Evolutionary conservation across 2,888 invertebrate species (phyloP).

Genomic region (Periphyllus acericola): DNA sequence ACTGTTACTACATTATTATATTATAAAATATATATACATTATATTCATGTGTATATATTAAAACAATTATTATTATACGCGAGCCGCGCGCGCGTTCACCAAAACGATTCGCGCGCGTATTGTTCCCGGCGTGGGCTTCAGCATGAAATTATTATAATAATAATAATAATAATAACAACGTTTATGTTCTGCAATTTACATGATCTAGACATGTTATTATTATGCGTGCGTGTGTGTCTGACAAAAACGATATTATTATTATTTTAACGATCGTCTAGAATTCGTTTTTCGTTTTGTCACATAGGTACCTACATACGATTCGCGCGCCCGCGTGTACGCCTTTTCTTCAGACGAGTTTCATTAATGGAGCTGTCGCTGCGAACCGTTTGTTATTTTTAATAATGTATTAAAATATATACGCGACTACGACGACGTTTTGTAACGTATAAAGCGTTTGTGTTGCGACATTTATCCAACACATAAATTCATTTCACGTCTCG

Average conservation of each 20-base stretch:
- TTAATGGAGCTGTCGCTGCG: neutral
- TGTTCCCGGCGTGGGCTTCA: neutral
- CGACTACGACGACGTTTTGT: neutral
- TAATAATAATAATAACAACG: too few relatives aligned
- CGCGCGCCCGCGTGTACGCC: neutral
- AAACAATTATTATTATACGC: neutral
- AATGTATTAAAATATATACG: neutral
- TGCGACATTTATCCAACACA: neutral
- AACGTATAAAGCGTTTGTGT: neutral
- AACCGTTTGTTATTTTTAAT: neutral
- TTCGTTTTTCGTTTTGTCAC: neutral
- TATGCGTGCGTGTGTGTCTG: neutral
- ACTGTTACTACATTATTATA: constrained; percentile 13
- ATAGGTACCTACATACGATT: too few relatives aligned
- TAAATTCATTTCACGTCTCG: neutral
- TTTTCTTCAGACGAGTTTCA: neutral
- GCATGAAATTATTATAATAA: too few relatives aligned
- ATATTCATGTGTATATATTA: neutral
- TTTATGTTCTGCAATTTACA: neutral
- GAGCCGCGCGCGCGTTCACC: neutral
- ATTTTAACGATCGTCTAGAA: neutral
- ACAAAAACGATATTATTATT: too few relatives aligned
- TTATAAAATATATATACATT: neutral
- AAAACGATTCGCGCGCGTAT: constrained; percentile 18
- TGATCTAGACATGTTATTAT: neutral